Conservation (phyloP, 2,888 invertebrate genomes). For the Timema podura region DNA sequence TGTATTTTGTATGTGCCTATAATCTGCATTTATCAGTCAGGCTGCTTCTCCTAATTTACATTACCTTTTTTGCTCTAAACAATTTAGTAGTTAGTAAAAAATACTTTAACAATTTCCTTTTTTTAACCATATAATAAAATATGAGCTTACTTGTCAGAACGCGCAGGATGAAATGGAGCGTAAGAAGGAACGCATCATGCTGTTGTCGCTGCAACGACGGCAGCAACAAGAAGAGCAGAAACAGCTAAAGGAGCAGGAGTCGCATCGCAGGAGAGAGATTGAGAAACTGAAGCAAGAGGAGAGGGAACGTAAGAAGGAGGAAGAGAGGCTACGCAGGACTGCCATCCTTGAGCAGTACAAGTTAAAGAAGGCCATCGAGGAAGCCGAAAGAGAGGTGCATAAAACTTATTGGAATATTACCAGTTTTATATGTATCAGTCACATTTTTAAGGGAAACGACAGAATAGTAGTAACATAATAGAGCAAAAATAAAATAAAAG, state of each 20-base stretch:
- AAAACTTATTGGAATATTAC: too few species aligned
- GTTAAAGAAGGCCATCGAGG: slow-evolving; percentile 88
- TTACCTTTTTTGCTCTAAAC: too few species aligned
- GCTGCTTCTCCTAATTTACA: neutral
- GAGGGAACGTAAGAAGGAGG: slow-evolving; percentile 65
- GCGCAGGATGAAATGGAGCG: slow-evolving; percentile 87
- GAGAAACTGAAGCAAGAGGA: slow-evolving; percentile 71
- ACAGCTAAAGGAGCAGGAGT: slow-evolving; percentile 77
- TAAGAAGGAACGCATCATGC: slow-evolving; percentile 87
- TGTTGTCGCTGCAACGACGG: slow-evolving; percentile 82
- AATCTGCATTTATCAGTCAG: too few species aligned
- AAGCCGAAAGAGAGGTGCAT: slow-evolving; percentile 69
- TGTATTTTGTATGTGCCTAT: too few species aligned
- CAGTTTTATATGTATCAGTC: too few species aligned
- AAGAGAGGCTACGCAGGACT: slow-evolving; percentile 82
- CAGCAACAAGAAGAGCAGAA: slow-evolving; percentile 87
- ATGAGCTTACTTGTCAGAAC: slow-evolving; percentile 53
- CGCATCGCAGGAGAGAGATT: slow-evolving; percentile 67
- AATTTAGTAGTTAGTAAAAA: too few species aligned
- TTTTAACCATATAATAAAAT: slow-evolving; percentile 23
- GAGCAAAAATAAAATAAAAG: too few species aligned
- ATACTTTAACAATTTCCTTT: too few species aligned
- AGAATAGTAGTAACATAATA: too few species aligned
- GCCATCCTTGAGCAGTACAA: slow-evolving; percentile 90
- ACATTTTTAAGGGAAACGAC: too few species aligned